Evolutionary conservation across 2,888 invertebrate genomes (phyloP).

Genomic region (Conomelus anceps): DNA sequence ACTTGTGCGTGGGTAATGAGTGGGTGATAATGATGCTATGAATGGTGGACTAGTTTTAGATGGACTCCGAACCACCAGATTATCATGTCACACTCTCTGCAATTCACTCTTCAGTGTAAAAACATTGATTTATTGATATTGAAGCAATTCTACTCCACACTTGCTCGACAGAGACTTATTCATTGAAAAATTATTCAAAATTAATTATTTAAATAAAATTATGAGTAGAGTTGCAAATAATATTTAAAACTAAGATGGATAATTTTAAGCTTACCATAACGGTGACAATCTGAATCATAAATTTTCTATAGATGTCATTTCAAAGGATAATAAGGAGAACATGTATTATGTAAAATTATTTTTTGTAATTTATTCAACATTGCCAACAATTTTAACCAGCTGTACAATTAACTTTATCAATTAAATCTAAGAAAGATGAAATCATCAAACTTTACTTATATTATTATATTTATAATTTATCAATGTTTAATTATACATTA

Average conservation of each 20-base stretch:
- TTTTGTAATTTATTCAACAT: neutral
- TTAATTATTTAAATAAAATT: no score
- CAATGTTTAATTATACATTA: neutral
- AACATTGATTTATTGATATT: neutral
- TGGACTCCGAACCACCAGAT: no score
- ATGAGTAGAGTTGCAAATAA: no score
- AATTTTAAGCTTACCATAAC: neutral
- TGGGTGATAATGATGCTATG: no score
- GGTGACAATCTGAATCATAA: neutral
- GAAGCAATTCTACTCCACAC: neutral
- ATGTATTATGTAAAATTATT: neutral
- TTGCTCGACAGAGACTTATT: no score
- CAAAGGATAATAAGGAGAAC: neutral
- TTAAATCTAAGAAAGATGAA: neutral
- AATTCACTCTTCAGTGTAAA: neutral
- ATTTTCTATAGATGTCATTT: neutral
- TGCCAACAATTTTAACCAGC: neutral
- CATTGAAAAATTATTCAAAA: no score
- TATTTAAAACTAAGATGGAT: no score
- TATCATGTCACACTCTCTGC: neutral
- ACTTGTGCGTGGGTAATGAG: no score
- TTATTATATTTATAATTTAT: neutral
- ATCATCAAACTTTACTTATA: neutral
- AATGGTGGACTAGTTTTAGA: no score
- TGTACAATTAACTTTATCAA: neutral